A percentile compares a stretch with the other conserved stretches of the same genome.
Conservation (phyloP, 2,797 vertebrate genomes). For the Luscinia luscinia region DNA sequence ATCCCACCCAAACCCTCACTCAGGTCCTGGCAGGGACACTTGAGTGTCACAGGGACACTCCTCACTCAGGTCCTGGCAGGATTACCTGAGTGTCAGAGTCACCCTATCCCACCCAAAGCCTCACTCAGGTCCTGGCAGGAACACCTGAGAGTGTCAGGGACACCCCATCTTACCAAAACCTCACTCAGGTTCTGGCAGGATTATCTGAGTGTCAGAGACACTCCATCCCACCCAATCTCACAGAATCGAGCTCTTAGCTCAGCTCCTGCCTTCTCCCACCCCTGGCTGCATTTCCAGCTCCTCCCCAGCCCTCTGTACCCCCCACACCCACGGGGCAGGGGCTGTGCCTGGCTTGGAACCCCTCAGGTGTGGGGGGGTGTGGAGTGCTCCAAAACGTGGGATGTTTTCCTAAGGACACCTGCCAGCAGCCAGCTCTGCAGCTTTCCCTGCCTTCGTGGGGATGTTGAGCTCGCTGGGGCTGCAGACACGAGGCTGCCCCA, state of each 20-base stretch:
- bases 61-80: too few relatives aligned
- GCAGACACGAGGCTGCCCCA: background rate
- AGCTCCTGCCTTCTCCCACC: background rate
- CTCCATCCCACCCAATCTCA: too few relatives aligned
- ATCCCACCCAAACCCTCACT: too few relatives aligned
- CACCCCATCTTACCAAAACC: background rate
- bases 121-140: too few relatives aligned
- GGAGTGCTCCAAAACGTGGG: background rate
- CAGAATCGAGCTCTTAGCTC: background rate
- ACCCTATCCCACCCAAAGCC: too few relatives aligned
- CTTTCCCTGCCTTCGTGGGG: background rate
- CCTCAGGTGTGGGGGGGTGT: background rate
- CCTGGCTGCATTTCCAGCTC: background rate
- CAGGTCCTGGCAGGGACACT: too few relatives aligned
- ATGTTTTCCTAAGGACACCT: conserved; percentile 48
- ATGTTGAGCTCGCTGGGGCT: background rate
- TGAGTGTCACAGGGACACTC: too few relatives aligned
- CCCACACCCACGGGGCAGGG: background rate
- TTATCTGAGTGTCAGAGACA: too few relatives aligned
- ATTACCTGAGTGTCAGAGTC: too few relatives aligned
- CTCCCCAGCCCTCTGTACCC: background rate
- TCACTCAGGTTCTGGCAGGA: too few relatives aligned
- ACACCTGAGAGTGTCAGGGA: background rate
- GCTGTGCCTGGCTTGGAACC: background rate
- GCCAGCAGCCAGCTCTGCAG: too few relatives aligned